phyloP scores from a whole-genome alignment of 2,113 vertebrate species.

The Daubentonia madagascariensis region DNA sequence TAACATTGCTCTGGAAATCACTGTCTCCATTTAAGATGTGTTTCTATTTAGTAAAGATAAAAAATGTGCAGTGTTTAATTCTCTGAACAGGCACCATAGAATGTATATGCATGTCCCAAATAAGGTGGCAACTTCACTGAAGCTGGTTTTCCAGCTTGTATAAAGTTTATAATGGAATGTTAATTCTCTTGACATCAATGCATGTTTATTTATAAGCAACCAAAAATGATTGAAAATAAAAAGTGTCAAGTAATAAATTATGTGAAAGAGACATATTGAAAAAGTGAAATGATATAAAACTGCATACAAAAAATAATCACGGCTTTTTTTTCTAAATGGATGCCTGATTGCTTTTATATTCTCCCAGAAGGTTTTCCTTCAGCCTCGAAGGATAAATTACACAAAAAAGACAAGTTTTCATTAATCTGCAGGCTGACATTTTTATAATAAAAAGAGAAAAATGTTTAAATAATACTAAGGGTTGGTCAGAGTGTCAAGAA shows the following conservation, averaged over 20 bases:
- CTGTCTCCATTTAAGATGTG: slow-evolving; percentile 55
- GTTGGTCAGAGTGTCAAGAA: slow-evolving; percentile 45
- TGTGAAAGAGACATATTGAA: slow-evolving; percentile 73
- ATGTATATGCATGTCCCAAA: slow-evolving; percentile 50
- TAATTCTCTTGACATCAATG: slow-evolving; percentile 77
- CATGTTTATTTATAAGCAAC: slow-evolving; percentile 80
- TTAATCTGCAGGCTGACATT: slow-evolving; percentile 57
- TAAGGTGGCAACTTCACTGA: slow-evolving; percentile 38
- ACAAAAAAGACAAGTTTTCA: slow-evolving; percentile 66
- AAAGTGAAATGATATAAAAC: slow-evolving; percentile 76
- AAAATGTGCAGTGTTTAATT: slow-evolving; percentile 66
- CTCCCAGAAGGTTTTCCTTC: slow-evolving; percentile 66
- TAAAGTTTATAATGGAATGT: slow-evolving; percentile 74
- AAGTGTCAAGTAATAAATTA: slow-evolving; percentile 75
- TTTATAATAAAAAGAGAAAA: slow-evolving; percentile 68
- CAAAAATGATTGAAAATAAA: slow-evolving; percentile 78
- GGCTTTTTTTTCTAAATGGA: slow-evolving; percentile 57
- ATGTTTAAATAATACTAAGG: slow-evolving; percentile 53
- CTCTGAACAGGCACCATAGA: slow-evolving; percentile 34
- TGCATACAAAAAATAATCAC: slow-evolving; percentile 69
- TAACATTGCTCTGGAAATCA: slow-evolving; percentile 66
- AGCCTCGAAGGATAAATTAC: slow-evolving; percentile 66
- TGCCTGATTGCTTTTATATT: slow-evolving; percentile 72
- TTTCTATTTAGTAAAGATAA: slow-evolving; percentile 68
- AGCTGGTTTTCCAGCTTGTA: slow-evolving; percentile 51